Evolutionary conservation across 2,888 invertebrate species (phyloP), one percentile per base, ranked within the genome.

Genomic region (Drosophila tanythrix): DNA sequence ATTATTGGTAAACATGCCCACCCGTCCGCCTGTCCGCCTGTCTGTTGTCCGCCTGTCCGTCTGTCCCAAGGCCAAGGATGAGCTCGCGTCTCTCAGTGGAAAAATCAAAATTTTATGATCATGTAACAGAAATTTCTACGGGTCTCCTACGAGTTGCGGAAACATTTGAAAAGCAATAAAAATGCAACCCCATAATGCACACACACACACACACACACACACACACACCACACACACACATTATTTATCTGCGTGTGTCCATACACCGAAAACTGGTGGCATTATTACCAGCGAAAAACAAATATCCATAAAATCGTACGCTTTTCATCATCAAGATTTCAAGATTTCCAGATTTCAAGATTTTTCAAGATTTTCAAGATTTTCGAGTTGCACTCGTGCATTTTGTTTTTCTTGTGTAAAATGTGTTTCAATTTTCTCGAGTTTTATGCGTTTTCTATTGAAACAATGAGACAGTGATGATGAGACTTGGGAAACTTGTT

Each of bases 401-500:
- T 51, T 85, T 83, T 79, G 81, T 79, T 81, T 59, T 81, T 74
- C 83, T 80, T 79, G 70, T 64, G 81, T 72, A 62, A 78, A 83
- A 83, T 87, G 76, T 79, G 76, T 76, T 90, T 89, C 84, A 81
- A 80, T 89, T 83, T 87, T 76, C 69, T 73, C 67, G 60, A 78
- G 61, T 90, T 91, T 91, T 89, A 90, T 91, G 91, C 79, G 71
- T 82, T 90, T 90, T 90, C 90, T 90, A 90, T 89, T 88, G 90
- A 90, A 90, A 63, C 76, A 81, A 79, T 77, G 79, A 75, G 79
- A 75, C 77, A 82, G 70, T 77, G 78, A 63, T 69, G 78, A 78
- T 72, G 68, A 53, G 52, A 59, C 56, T 18, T 29, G 40, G 8
- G 58, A 18, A 58, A 38, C 74, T 67, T 50, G 38, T 53, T 31